Percentiles rank a stretch among this genome's conserved stretches.
Conservation (phyloP, 2,797 vertebrate species). For the Nothura maculosa region DNA sequence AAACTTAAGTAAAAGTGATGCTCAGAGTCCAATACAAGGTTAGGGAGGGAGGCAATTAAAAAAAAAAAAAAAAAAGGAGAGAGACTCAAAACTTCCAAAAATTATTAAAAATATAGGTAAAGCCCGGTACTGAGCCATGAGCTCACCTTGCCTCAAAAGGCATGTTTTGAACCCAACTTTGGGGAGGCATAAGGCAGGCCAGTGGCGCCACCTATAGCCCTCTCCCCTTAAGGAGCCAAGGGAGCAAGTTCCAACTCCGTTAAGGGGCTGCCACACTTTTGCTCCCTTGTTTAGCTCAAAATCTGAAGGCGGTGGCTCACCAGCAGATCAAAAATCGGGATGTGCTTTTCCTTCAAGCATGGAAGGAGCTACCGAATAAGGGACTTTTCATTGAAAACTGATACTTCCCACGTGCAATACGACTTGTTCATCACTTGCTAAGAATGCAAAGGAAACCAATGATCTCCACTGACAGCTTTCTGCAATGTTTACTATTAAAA, state of each 20-base stretch:
- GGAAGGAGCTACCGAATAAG: background rate
- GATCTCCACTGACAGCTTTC: background rate
- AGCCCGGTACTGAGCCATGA: background rate
- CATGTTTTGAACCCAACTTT: background rate
- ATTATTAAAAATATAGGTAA: fast-evolving
- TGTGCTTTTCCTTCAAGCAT: background rate
- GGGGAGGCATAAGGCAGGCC: background rate
- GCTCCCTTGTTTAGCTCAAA: background rate
- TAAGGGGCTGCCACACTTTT: no score
- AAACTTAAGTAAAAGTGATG: background rate
- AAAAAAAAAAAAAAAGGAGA: no score
- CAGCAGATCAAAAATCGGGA: background rate
- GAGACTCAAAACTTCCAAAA: background rate
- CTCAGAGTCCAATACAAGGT: fast-evolving
- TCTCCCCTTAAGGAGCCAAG: fast-evolving
- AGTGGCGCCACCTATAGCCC: conserved; percentile 26
- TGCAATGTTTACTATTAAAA: background rate
- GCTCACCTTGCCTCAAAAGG: background rate
- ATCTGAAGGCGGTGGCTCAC: fast-evolving
- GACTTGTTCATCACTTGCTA: background rate
- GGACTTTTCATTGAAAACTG: background rate
- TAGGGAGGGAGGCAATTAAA: fast-evolving
- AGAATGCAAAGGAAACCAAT: background rate
- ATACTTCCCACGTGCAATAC: fast-evolving
- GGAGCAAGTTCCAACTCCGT: fast-evolving